Evolutionary conservation across 2,888 invertebrate genomes (phyloP), one percentile per base, ranked within the genome.

Genomic region (Meta bourneti): DNA sequence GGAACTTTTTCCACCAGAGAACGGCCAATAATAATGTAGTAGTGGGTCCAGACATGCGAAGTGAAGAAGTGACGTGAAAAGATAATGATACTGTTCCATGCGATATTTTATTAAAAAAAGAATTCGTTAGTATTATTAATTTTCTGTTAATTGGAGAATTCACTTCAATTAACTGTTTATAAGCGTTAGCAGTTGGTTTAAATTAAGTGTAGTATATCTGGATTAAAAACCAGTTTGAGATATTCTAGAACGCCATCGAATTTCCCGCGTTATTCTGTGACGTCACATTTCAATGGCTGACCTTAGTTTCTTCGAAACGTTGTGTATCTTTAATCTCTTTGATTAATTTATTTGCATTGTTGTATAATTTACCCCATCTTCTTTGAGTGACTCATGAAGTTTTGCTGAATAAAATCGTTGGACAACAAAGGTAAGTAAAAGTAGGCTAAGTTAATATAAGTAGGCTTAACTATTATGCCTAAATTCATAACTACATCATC

Each of bases 381-480:
- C 69, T 69, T 49, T 49, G 34, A 34, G 71, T 77, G 75, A 49
- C 70, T 20, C 78, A 77, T 87, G 69, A 87, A 77, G 61, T 72
- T 69, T 83, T 78, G 69, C 72, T 91, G 61, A 91, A 48, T 52
- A 8, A 34, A 71, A 78, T 48, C 51, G 71, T 48, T 78, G 20
- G 7, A 52, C n/a, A 54, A 20, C 7, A 78, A 77, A 91, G 91
- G 91, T 91, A 83, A 87, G 78, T 83, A 72, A 70, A 54, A 34
- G 48, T 61, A 54, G 75, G 70, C 52, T 77, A 20, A 81, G 52
- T 87, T 49, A 74, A 74, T 74, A 78, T 77, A 75, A 81, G 87
- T 91, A 91, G 78, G 91, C 91, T 72, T 91, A 91, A 91, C 82
- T 78, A 83, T 82, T 91, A 82, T 87, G 82, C 90, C 82, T 82